Evolutionary conservation across 2,888 invertebrate species (phyloP).

Genomic region (Drosophila atripex): DNA sequence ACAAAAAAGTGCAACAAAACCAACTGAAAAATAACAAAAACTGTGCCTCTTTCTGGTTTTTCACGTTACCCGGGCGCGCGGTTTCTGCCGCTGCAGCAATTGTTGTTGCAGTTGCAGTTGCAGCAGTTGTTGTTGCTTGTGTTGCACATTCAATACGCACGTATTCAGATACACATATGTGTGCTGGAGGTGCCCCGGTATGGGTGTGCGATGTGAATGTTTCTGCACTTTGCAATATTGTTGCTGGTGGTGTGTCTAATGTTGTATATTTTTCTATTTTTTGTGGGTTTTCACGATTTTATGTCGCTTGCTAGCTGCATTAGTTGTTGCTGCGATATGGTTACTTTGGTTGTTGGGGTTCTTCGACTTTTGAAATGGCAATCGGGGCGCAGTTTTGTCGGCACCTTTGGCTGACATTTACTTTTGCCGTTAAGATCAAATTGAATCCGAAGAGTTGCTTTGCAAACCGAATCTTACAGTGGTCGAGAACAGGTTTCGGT

Average conservation of each 20-base stretch:
- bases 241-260: slow-evolving; percentile 49
- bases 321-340: slow-evolving; percentile 36
- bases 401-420: slow-evolving; percentile 62
- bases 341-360: slow-evolving; percentile 11
- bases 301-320: slow-evolving; percentile 52
- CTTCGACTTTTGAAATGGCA: slow-evolving; percentile 60
- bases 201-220: slow-evolving; percentile 52
- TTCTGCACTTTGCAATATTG: slow-evolving; percentile 45
- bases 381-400: slow-evolving; percentile 45
- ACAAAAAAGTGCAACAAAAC: slow-evolving; percentile 43
- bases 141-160: slow-evolving; percentile 65
- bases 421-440: slow-evolving; percentile 50
- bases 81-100: slow-evolving; percentile 42
- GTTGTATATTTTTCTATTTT: slow-evolving; percentile 28
- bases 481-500: slow-evolving; percentile 63
- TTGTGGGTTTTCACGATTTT: slow-evolving; percentile 62
- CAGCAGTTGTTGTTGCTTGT: slow-evolving; percentile 43
- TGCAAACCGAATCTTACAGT: slow-evolving; percentile 59
- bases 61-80: slow-evolving; percentile 63
- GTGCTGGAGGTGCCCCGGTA: slow-evolving; percentile 15
- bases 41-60: slow-evolving; percentile 78
- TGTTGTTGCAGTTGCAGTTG: slow-evolving; percentile 47
- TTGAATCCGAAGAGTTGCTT: slow-evolving; percentile 25
- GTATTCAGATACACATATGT: slow-evolving; percentile 63
- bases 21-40: slow-evolving; percentile 45